A percentile compares a stretch with the other conserved stretches of the same genome.
phyloP scores from a whole-genome alignment of 2,888 invertebrate genomes.

The Galeruca laticollis region DNA sequence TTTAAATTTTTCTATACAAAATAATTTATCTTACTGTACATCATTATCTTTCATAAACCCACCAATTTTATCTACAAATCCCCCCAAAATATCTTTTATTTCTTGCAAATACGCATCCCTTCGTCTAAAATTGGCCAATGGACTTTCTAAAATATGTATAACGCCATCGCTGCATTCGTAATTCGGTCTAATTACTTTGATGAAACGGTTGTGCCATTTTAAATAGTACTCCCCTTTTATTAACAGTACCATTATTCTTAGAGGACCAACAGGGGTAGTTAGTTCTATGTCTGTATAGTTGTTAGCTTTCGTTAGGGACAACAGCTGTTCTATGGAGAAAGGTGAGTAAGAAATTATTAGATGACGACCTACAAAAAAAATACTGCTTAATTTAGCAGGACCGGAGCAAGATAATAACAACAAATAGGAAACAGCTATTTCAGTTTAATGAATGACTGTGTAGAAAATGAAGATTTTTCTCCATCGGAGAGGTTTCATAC shows the following conservation, averaged over 20 bases:
- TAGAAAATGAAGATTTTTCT: no score
- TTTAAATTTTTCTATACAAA: no score
- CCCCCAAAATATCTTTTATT: neutral
- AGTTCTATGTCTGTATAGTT: slow-evolving; percentile 49
- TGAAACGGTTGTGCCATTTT: slow-evolving; percentile 72
- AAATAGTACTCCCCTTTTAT: slow-evolving; percentile 53
- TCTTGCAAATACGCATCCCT: neutral
- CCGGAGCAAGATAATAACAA: no score
- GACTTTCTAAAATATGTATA: slow-evolving; percentile 91
- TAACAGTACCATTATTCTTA: slow-evolving; percentile 51
- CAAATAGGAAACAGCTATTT: no score
- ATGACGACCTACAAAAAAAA: slow-evolving; percentile 75
- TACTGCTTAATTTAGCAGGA: no score
- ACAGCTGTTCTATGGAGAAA: slow-evolving; percentile 79
- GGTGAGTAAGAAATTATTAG: slow-evolving; percentile 81
- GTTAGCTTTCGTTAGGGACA: slow-evolving; percentile 43
- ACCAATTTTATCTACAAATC: slow-evolving; percentile 20
- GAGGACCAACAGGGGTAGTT: slow-evolving; percentile 45
- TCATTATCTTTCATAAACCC: slow-evolving; percentile 13
- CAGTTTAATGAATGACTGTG: no score
- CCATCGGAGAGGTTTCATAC: no score
- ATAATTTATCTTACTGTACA: no score
- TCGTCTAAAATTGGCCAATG: slow-evolving; percentile 60
- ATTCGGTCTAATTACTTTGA: slow-evolving; percentile 87
- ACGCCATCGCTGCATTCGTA: slow-evolving; percentile 95